Evolutionary conservation across 2,113 vertebrate species (phyloP).

Genomic region (Campylorhamphus procurvoides): DNA sequence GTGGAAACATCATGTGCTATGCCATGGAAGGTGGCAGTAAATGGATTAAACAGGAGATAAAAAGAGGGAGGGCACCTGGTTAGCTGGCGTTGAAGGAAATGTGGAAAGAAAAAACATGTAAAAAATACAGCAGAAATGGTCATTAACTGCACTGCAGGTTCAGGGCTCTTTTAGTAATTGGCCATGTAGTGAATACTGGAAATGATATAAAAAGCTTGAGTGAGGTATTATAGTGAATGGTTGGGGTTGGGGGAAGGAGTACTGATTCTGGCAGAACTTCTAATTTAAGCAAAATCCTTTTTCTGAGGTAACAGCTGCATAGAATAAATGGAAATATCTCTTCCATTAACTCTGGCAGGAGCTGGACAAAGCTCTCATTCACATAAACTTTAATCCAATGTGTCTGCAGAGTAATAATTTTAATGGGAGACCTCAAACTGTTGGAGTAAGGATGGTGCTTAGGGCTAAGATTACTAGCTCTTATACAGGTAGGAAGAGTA

Average conservation of each 20-base stretch:
- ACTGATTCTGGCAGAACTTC: neutral
- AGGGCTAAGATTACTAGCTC: neutral
- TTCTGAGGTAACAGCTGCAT: neutral
- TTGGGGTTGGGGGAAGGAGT: neutral
- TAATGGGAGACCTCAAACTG: neutral
- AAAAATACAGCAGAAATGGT: neutral
- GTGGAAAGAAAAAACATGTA: neutral
- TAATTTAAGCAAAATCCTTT: neutral
- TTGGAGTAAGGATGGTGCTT: neutral
- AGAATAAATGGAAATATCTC: neutral
- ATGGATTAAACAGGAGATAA: neutral
- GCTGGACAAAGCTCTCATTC: neutral
- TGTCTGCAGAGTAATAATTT: neutral
- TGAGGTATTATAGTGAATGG: neutral
- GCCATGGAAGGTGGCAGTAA: neutral
- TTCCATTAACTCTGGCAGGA: neutral
- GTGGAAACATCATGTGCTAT: neutral
- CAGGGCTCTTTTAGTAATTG: neutral
- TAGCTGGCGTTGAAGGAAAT: neutral
- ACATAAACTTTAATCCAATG: neutral
- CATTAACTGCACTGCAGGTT: neutral
- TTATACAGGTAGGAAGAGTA: neutral
- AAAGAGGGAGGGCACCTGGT: neutral
- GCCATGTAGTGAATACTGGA: neutral
- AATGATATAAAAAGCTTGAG: neutral